phyloP scores from a whole-genome alignment of 2,888 invertebrate species.

The Teinopalpus imperialis region DNA sequence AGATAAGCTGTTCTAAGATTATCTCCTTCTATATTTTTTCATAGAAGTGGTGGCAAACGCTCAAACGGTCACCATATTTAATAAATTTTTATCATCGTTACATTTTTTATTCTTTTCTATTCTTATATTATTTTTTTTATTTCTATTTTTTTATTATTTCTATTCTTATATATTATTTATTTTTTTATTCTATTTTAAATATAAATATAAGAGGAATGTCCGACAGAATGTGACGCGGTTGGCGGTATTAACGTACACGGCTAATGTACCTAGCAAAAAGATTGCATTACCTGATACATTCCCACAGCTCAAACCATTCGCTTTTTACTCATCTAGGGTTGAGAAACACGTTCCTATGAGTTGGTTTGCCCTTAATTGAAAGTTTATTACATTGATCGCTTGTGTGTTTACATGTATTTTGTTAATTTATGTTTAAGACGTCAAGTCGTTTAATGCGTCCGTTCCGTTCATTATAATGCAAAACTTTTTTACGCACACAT shows the following conservation, averaged over 20 bases:
- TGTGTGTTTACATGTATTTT: conserved; percentile 28
- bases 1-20: too few relatives aligned
- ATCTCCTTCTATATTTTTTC: too few relatives aligned
- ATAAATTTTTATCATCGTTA: too few relatives aligned
- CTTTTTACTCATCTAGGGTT: conserved; percentile 51
- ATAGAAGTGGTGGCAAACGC: too few relatives aligned
- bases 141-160: too few relatives aligned
- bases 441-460: neutral
- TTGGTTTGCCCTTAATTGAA: conserved; percentile 33
- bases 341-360: conserved; percentile 29
- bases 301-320: conserved; percentile 55
- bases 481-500: neutral
- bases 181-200: too few relatives aligned
- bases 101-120: too few relatives aligned
- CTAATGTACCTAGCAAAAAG: conserved; percentile 61
- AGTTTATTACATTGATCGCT: conserved; percentile 34
- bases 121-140: too few relatives aligned
- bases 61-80: too few relatives aligned
- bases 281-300: conserved; percentile 65
- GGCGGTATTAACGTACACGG: conserved; percentile 35
- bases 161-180: too few relatives aligned
- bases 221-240: conserved; percentile 23
- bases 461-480: neutral
- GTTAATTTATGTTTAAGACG: conserved; percentile 12
- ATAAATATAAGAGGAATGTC: conserved; percentile 21